Evolutionary conservation across 2,888 invertebrate genomes (phyloP).

Genomic region (Epinotia bilunana): DNA sequence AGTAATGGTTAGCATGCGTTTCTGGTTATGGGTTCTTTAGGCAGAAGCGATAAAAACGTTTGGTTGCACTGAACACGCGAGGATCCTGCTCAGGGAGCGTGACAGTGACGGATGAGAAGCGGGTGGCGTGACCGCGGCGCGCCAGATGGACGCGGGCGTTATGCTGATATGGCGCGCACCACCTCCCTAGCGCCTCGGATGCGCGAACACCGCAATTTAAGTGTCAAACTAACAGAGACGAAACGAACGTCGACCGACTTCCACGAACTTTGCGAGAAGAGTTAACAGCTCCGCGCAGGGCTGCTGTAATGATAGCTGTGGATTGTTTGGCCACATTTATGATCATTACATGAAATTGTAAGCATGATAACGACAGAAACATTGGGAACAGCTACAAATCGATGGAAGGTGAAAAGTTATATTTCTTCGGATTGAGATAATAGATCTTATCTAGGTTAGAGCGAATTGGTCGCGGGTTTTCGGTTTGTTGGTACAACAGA

Average conservation of each 20-base stretch:
- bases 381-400: slow-evolving; percentile 43
- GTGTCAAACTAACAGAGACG: slow-evolving; percentile 59
- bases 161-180: slow-evolving; percentile 43
- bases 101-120: slow-evolving; percentile 72
- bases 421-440: slow-evolving; percentile 29
- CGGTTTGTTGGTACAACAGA: slow-evolving; percentile 49
- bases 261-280: slow-evolving; percentile 53
- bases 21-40: slow-evolving; percentile 71
- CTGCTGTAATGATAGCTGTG: slow-evolving; percentile 40
- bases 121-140: slow-evolving; percentile 55
- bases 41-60: slow-evolving; percentile 74
- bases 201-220: slow-evolving; percentile 60
- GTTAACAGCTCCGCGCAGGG: slow-evolving; percentile 41
- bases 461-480: slow-evolving; percentile 29
- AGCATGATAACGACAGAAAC: slow-evolving; percentile 44
- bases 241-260: slow-evolving; percentile 57
- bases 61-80: slow-evolving; percentile 70
- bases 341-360: slow-evolving; percentile 45
- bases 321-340: slow-evolving; percentile 44
- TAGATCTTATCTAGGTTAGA: slow-evolving; percentile 7
- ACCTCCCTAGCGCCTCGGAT: slow-evolving; percentile 47
- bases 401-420: slow-evolving; percentile 40
- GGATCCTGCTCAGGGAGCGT: slow-evolving; percentile 64
- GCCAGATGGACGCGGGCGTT: slow-evolving; percentile 46
- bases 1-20: slow-evolving; percentile 60